Conservation (phyloP, 2,113 vertebrate species). For the Otolemur garnettii region DNA sequence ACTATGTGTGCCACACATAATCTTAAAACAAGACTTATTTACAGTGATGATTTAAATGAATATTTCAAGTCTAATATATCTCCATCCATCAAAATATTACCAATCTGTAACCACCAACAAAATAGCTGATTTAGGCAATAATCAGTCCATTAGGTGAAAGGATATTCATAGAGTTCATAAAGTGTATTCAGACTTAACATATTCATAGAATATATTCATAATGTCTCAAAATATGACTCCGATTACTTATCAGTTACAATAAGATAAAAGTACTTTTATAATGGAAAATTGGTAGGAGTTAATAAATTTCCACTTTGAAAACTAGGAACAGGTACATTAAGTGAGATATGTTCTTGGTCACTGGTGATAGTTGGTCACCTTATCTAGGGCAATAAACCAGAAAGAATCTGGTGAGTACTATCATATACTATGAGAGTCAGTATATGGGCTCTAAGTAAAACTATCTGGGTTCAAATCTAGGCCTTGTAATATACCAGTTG, state of each 20-base stretch:
- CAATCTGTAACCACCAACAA: constrained; percentile 1
- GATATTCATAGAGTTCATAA: background rate
- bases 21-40: constrained; percentile 40
- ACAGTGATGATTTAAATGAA: constrained; percentile 39
- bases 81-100: constrained; percentile 21
- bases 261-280: background rate
- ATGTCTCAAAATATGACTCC: background rate
- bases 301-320: constrained; percentile 50
- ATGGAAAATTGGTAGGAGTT: constrained; percentile 1
- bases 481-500: background rate
- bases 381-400: background rate
- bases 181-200: background rate
- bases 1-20: background rate
- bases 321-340: background rate
- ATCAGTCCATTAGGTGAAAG: background rate
- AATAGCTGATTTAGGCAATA: background rate
- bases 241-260: constrained; percentile 8
- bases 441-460: constrained; percentile 10
- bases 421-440: background rate
- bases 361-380: background rate
- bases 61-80: constrained; percentile 15
- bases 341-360: constrained; percentile 24
- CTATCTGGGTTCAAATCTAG: background rate
- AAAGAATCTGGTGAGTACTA: constrained; percentile 49
- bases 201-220: background rate